These are phyloP conservation scores for Agrochola macilenta DNA, from an alignment of 2,888 invertebrate species.

Conservation along the genomic window DNA sequence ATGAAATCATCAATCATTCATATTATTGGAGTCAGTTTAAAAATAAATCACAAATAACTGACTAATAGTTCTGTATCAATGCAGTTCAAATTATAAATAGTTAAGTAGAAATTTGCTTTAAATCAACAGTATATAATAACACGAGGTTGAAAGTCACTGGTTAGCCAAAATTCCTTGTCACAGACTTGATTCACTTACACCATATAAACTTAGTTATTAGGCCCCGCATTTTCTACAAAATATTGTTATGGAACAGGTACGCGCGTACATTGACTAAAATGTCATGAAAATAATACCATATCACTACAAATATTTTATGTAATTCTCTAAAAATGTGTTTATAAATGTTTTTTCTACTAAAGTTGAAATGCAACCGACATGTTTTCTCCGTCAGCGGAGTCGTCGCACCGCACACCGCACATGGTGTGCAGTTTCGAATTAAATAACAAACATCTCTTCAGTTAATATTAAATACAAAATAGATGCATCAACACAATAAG, in stretches of 20 bases:
- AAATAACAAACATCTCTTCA: slow-evolving; percentile 65
- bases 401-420: slow-evolving; percentile 52
- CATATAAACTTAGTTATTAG: slow-evolving; percentile 74
- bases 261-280: slow-evolving; percentile 82
- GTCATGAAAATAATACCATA: slow-evolving; percentile 81
- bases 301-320: slow-evolving; percentile 68
- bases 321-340: slow-evolving; percentile 69
- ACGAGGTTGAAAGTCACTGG: slow-evolving; percentile 69
- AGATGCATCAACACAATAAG: slow-evolving; percentile 76
- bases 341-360: slow-evolving; percentile 69
- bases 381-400: slow-evolving; percentile 39
- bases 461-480: slow-evolving; percentile 69
- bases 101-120: slow-evolving; percentile 64
- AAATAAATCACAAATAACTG: slow-evolving; percentile 38
- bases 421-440: slow-evolving; percentile 62
- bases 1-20: slow-evolving; percentile 4
- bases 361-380: slow-evolving; percentile 72
- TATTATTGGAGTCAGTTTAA: slow-evolving; percentile 16
- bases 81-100: slow-evolving; percentile 45
- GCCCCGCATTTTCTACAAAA: slow-evolving; percentile 79
- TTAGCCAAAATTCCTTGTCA: slow-evolving; percentile 62
- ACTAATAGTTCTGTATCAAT: slow-evolving; percentile 24
- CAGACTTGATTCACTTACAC: slow-evolving; percentile 64
- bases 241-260: slow-evolving; percentile 83
- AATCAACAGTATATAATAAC: slow-evolving; percentile 54